Evolutionary conservation across 1,140 invertebrate genomes (phyloP), one percentile per base, ranked within the genome.

Genomic region (Lethocerus indicus): DNA sequence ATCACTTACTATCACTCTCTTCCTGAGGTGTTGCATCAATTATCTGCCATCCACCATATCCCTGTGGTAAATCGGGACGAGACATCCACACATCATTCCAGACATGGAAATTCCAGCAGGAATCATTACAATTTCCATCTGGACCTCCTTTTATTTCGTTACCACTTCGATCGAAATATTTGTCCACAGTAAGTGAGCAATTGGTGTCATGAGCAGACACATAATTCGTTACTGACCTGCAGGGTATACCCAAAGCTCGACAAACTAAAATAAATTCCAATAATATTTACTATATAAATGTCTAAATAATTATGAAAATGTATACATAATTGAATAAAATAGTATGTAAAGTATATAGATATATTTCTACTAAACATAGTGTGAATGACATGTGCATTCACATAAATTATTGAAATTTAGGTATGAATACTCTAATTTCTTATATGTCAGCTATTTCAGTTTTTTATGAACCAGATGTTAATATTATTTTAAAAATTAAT

Each of bases 1-100:
- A n/a, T n/a, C n/a, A n/a, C 50, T 63, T 61, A 58, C 73, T 65
- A 39, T 74, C 74, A 47, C 80, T 81, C 49, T 71, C 64, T 64
- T 85, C 82, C 60, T 86, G 83, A 2, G 82, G 83, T 12, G 82
- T 86, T 1, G 80, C 68, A 60, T 87, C 83, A 56, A 83, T 77
- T 6, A 77, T 76, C 62, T 86, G 83, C 83, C 83, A 86, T 4
- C 83, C 83, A 28, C 79, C 79, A 59, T 81, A 81, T 18, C 78
- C 80, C 58, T 56, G 37, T 12, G 81, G 80, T 21, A 87, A 64
- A 62, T 87, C 83, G 7, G 79, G 76, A 48, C 84, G 61, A 27
- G 72, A 67, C 75, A 86, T 83, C 83, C 83, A 87, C 41, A 81
- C 79, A 51, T 87, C 84, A 59, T 83, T 85, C 84, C 84, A 87